These are phyloP conservation scores for Mallotus villosus DNA, from an alignment of 2,797 vertebrate genomes.

Conservation along the genomic window DNA sequence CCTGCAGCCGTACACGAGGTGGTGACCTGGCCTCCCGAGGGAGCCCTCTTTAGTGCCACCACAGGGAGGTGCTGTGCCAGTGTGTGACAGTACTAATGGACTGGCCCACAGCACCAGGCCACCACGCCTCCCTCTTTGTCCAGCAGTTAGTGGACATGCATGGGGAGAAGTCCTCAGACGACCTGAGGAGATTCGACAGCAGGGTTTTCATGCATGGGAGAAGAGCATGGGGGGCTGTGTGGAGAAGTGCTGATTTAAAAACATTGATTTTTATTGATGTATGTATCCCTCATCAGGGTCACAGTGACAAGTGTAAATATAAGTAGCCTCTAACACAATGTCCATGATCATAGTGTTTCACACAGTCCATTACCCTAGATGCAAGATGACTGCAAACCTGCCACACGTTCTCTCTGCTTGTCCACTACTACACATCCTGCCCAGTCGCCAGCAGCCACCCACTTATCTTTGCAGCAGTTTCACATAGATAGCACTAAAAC, in stretches of 20 bases:
- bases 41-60: background rate
- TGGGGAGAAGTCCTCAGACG: background rate
- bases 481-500: constrained; percentile 28
- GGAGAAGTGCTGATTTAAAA: background rate
- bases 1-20: constrained; percentile 8
- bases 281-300: background rate
- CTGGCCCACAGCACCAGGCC: background rate
- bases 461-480: constrained; percentile 8
- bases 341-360: too few relatives aligned
- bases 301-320: background rate
- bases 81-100: background rate
- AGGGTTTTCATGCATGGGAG: background rate
- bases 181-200: background rate
- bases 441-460: background rate
- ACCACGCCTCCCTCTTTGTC: background rate
- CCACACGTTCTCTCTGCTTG: background rate
- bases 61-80: background rate
- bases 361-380: too few relatives aligned
- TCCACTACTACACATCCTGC: background rate
- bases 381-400: background rate
- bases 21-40: constrained; percentile 1
- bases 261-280: background rate
- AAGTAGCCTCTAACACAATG: background rate
- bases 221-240: background rate
- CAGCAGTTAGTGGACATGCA: background rate